phyloP scores from a whole-genome alignment of 2,797 vertebrate species.

The Brachymystax lenok region DNA sequence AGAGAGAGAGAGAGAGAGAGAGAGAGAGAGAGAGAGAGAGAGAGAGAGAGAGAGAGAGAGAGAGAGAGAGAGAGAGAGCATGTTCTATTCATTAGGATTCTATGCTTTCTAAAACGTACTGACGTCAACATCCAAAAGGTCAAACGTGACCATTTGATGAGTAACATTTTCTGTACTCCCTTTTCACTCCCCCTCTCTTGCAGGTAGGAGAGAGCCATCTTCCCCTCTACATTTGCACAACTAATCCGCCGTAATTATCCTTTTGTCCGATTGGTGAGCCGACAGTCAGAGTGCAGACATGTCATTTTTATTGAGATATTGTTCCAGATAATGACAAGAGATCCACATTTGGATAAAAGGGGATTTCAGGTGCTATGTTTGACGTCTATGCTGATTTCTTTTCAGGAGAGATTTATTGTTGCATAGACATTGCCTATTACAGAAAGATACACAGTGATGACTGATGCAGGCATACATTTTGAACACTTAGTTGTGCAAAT shows the following conservation, averaged over 20 bases:
- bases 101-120: conserved; percentile 20
- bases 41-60: too few relatives aligned
- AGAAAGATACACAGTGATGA: background rate
- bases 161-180: too few relatives aligned
- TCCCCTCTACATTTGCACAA: conserved; percentile 42
- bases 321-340: conserved; percentile 44
- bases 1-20: too few relatives aligned
- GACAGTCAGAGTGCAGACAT: conserved; percentile 21
- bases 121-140: conserved; percentile 48
- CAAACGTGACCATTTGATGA: too few relatives aligned
- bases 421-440: background rate
- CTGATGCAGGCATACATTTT: background rate
- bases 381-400: background rate
- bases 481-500: background rate
- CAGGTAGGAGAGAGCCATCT: conserved; percentile 28
- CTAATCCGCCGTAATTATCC: conserved; percentile 34
- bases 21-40: too few relatives aligned
- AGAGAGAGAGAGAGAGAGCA: background rate
- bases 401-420: background rate
- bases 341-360: conserved; percentile 42
- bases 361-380: conserved; percentile 12
- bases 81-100: conserved; percentile 12
- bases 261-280: conserved; percentile 17
- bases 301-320: conserved; percentile 36
- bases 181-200: background rate